Evolutionary conservation across 1,140 invertebrate species (phyloP).

Genomic region (Rhizoglyphus robini): DNA sequence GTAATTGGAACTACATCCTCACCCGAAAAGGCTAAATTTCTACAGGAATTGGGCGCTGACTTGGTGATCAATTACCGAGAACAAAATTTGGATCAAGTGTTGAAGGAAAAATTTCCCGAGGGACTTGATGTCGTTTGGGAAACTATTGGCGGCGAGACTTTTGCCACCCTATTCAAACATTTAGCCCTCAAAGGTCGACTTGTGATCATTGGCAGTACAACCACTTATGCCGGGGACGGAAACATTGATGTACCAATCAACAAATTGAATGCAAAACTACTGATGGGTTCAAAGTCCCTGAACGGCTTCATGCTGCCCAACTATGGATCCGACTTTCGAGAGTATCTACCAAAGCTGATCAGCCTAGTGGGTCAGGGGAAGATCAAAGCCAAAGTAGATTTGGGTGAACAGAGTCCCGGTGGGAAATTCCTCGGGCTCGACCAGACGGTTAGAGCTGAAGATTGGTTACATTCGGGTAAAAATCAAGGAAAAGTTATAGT

Average conservation of each 20-base stretch:
- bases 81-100: no score
- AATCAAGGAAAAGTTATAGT: slow-evolving; percentile 19
- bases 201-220: slow-evolving; percentile 32
- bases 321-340: background rate
- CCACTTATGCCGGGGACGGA: slow-evolving; percentile 27
- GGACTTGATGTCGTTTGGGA: no score
- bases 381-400: background rate
- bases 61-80: slow-evolving; percentile 34
- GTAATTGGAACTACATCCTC: no score
- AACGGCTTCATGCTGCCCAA: slow-evolving; percentile 4
- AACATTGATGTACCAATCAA: background rate
- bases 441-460: slow-evolving; percentile 4
- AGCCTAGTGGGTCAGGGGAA: background rate
- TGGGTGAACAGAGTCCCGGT: slow-evolving; percentile 4
- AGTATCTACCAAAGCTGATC: slow-evolving; percentile 10
- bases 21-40: no score
- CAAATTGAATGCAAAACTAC: background rate
- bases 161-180: slow-evolving; percentile 28
- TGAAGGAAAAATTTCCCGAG: no score
- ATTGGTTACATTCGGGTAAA: slow-evolving; percentile 6
- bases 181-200: slow-evolving; percentile 31
- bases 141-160: no score
- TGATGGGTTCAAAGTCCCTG: slow-evolving; percentile 13
- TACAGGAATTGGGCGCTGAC: no score
- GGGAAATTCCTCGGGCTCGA: slow-evolving; percentile 15